Evolutionary conservation across 2,797 vertebrate genomes (phyloP), one percentile per base, ranked within the genome.

Genomic region (Muraenolepis orangiensis): DNA sequence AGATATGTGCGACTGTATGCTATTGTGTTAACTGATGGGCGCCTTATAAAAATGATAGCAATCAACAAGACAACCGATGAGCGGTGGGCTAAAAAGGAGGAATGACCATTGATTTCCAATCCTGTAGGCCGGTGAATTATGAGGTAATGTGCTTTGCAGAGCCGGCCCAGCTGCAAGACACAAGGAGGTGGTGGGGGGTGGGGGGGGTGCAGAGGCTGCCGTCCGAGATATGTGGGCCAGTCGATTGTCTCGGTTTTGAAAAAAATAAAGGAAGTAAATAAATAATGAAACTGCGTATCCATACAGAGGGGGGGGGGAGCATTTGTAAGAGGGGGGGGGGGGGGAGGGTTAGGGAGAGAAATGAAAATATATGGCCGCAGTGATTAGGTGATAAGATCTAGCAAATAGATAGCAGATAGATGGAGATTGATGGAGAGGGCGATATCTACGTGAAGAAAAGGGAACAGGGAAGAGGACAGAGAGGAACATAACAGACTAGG

Each of bases 71-170:
- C 83, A 77, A 85, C 77, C 82, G 76, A 87, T 88, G 85, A 89
- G 84, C 81, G 81, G 84, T 57, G 28, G 81, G 57, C 81, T 81
- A 78, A 85, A 87, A 86, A 80, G 74, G 30, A 73, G 72, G 81
- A 85, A 86, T 83, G 78, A 82, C 76, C 87, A 88, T 89, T 81
- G 88, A 90, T 91, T 90, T 88, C 78, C 73, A 69, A 80, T 85
- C 81, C 82, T 74, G 73, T 72, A 74, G 74, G 70, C 72, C 72
- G 29, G 73, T 81, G 84, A 88, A 78, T 86, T 84, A 85, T 77
- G 77, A 82, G 32, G 31, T 75, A 78, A 69, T 12, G 73, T 70
- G 73, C 79, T 77, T 87, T 84, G 81, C 80, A 79, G 76, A 71
- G 81, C 77, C 85, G 84, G 85, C 78, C 34, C 28, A 79, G 80